A percentile compares a stretch with the other conserved stretches of the same genome.
Evolutionary conservation across 1,140 invertebrate species (phyloP).

Genomic region (Goniozus legneri): DNA sequence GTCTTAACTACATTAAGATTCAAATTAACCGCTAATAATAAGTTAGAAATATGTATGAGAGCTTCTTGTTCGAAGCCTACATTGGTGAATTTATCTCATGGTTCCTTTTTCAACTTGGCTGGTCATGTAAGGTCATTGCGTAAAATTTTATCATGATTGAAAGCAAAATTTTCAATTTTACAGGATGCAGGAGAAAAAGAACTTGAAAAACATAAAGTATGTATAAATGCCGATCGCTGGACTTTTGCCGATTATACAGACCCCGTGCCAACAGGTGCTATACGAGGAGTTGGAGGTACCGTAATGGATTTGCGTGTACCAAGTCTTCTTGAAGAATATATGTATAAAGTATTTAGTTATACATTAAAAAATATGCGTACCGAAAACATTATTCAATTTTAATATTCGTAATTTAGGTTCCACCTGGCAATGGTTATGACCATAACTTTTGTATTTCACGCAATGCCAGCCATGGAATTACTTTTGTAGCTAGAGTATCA

Average conservation of each 20-base stretch:
- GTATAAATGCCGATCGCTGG: conserved; percentile 71
- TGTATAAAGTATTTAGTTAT: conserved; percentile 31
- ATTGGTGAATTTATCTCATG: conserved; percentile 85
- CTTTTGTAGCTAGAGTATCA: conserved; percentile 52
- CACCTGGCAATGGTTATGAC: conserved; percentile 58
- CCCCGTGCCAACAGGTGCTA: conserved; percentile 72
- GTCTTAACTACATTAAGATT: conserved; percentile 67
- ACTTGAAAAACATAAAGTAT: conserved; percentile 68
- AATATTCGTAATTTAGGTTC: conserved; percentile 19
- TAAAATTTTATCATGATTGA: neutral
- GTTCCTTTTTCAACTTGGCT: conserved; percentile 88
- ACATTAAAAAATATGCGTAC: neutral
- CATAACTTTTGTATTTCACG: conserved; percentile 61
- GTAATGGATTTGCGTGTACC: conserved; percentile 59
- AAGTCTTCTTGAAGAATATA: conserved; percentile 48
- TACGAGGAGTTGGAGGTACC: conserved; percentile 59
- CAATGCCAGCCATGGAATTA: conserved; percentile 18
- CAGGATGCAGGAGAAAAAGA: conserved; percentile 42
- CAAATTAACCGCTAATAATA: conserved; percentile 68
- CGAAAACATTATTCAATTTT: neutral
- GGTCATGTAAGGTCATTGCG: conserved; percentile 62
- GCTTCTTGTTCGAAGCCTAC: conserved; percentile 74
- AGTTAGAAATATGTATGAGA: conserved; percentile 67
- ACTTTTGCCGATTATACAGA: conserved; percentile 64
- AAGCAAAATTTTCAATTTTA: conserved; percentile 2